Conservation (phyloP, 2,113 vertebrate species). For the Agelaius tricolor region DNA sequence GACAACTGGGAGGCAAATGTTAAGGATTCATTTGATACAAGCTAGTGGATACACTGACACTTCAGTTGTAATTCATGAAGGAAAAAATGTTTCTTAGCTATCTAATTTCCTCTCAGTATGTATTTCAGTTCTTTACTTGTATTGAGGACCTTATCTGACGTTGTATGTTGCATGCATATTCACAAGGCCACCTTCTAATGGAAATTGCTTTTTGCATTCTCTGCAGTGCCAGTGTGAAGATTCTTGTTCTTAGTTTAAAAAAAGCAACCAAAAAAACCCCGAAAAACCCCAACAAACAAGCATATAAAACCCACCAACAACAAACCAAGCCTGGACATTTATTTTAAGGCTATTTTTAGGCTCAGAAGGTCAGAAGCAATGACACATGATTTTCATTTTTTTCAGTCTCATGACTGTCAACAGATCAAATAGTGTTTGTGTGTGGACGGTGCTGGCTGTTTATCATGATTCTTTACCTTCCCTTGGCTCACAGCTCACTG, state of each 20-base stretch:
- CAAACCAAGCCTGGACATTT: neutral
- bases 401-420: neutral
- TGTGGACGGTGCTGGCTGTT: neutral
- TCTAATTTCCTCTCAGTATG: neutral
- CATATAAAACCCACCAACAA: neutral
- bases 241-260: neutral
- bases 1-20: neutral
- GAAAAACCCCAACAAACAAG: neutral
- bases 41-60: neutral
- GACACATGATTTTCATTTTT: neutral
- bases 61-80: neutral
- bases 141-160: neutral
- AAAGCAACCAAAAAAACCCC: neutral
- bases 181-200: neutral
- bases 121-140: neutral
- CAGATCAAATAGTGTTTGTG: neutral
- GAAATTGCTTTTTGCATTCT: neutral
- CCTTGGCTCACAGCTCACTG: neutral
- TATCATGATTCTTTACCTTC: neutral
- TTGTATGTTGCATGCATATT: neutral
- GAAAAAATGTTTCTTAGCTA: neutral
- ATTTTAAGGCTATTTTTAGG: neutral
- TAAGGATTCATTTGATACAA: constrained; percentile 8
- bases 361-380: neutral
- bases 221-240: neutral